These are phyloP conservation scores for Diglossa cyanea DNA, from an alignment of 2,797 vertebrate genomes.

Conservation along the genomic window DNA sequence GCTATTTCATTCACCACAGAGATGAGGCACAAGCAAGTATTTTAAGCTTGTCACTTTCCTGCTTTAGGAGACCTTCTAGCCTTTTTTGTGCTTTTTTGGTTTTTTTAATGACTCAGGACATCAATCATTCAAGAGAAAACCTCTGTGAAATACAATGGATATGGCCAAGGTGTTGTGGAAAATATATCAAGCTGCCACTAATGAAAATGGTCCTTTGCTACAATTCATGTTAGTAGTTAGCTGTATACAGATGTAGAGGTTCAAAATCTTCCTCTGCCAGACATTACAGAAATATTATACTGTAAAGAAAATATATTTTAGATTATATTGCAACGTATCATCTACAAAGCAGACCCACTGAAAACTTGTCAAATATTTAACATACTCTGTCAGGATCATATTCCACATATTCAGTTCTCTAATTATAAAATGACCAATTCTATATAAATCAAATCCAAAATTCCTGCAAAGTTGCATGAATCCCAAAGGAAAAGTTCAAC, in stretches of 20 bases:
- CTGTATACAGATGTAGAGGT: background rate
- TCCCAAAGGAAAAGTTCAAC: background rate
- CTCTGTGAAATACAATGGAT: background rate
- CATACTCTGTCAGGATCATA: background rate
- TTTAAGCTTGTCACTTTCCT: background rate
- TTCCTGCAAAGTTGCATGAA: background rate
- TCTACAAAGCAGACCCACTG: background rate
- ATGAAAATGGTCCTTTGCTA: background rate
- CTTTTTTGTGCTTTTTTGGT: background rate
- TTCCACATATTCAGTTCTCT: background rate
- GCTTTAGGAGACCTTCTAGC: background rate
- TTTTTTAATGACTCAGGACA: background rate
- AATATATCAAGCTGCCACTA: background rate
- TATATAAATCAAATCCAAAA: background rate
- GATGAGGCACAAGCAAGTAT: background rate
- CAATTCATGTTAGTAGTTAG: background rate
- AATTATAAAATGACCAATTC: background rate
- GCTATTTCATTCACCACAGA: background rate
- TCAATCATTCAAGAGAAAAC: background rate
- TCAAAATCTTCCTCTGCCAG: background rate
- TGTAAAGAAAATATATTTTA: background rate
- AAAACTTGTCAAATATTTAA: background rate
- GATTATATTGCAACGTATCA: background rate
- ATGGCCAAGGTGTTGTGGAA: background rate
- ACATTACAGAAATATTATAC: background rate